These are phyloP conservation scores for Corynorhinus townsendii DNA, from an alignment of 2,113 vertebrate species.

Conservation along the genomic window DNA sequence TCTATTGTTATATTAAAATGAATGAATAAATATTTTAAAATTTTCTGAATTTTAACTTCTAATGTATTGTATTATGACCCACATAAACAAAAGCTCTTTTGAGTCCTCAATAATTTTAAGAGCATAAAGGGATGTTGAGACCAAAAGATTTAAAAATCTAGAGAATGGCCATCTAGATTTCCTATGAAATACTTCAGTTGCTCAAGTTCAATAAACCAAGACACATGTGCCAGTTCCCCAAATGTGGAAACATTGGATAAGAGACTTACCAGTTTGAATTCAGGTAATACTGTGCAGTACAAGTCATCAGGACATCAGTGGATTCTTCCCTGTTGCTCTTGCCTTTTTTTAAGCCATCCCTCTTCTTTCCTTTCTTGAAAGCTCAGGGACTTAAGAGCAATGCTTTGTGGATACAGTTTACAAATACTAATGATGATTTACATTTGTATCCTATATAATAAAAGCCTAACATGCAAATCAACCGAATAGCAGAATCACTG, in stretches of 20 bases:
- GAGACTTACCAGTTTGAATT: background rate
- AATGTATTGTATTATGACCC: background rate
- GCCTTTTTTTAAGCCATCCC: background rate
- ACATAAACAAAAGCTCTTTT: background rate
- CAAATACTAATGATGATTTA: background rate
- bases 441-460: background rate
- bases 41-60: background rate
- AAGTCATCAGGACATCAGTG: background rate
- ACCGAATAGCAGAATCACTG: too few relatives aligned
- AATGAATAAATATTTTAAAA: background rate
- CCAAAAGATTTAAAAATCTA: background rate
- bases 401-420: background rate
- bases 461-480: too few relatives aligned
- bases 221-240: background rate
- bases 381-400: background rate
- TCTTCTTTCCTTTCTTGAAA: background rate
- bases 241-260: background rate
- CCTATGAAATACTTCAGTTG: background rate
- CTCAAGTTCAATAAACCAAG: background rate
- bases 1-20: slow-evolving; percentile 7
- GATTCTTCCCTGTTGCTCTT: background rate
- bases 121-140: background rate
- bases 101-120: background rate
- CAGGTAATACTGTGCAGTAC: background rate
- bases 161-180: background rate